Evolutionary conservation across 2,888 invertebrate species (phyloP).

Genomic region (Kryphioiulus occultus): DNA sequence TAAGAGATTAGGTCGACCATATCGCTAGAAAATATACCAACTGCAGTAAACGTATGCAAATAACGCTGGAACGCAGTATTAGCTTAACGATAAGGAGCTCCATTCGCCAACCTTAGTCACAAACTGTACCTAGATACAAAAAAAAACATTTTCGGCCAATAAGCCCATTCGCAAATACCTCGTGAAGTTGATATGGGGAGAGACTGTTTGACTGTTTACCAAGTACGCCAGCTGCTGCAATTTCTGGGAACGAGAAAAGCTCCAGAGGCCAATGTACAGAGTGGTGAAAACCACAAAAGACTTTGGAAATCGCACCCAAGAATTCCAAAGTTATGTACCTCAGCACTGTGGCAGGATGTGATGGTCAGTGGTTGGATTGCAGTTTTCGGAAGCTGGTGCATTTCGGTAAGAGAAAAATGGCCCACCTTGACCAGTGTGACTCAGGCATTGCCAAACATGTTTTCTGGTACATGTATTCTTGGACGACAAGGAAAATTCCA

Average conservation of each 20-base stretch:
- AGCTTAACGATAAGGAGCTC: background rate
- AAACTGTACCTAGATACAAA: background rate
- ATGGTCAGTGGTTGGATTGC: background rate
- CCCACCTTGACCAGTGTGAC: background rate
- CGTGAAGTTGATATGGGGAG: background rate
- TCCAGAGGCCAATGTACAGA: background rate
- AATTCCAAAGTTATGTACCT: background rate
- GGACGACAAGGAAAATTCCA: too few relatives aligned
- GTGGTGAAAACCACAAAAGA: background rate
- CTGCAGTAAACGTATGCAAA: background rate
- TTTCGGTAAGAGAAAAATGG: background rate
- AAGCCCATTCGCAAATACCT: background rate
- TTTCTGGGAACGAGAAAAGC: background rate
- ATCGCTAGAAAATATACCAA: background rate
- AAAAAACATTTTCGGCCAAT: background rate
- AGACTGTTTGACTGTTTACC: background rate
- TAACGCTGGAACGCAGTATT: background rate
- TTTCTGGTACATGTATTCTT: too few relatives aligned
- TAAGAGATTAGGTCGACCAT: background rate
- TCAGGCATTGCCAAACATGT: too few relatives aligned
- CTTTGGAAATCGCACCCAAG: background rate
- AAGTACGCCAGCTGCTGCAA: background rate
- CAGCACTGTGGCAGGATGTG: background rate
- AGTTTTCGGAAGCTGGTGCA: background rate
- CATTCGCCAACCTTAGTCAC: background rate